A percentile compares a stretch with the other conserved stretches of the same genome.
phyloP scores from a whole-genome alignment of 2,888 invertebrate genomes.

The Panopea generosa region DNA sequence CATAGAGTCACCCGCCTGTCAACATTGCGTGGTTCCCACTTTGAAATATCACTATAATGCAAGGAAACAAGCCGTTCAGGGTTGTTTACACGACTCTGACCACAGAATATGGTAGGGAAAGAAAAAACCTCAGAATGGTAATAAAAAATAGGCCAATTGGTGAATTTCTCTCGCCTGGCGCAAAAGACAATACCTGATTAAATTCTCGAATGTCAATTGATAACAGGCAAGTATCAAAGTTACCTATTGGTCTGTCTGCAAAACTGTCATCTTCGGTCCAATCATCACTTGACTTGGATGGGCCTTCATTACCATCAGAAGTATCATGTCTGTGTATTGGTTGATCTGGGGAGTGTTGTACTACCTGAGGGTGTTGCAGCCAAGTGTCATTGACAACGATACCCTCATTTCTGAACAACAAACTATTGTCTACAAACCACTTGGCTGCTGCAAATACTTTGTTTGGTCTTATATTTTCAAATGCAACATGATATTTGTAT shows the following conservation, averaged over 20 bases:
- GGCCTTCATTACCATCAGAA: too few species aligned
- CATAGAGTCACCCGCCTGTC: slow-evolving; percentile 35
- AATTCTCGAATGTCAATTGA: slow-evolving; percentile 29
- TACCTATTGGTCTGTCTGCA: slow-evolving; percentile 21
- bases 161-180: slow-evolving; percentile 38
- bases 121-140: slow-evolving; percentile 29
- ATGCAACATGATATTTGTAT: too few species aligned
- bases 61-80: slow-evolving; percentile 17
- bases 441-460: too few species aligned
- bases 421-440: too few species aligned
- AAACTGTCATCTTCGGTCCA: slow-evolving; percentile 40
- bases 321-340: too few species aligned
- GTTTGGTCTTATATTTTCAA: too few species aligned
- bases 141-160: slow-evolving; percentile 38
- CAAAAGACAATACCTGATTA: slow-evolving; percentile 29
- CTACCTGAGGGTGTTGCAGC: too few species aligned
- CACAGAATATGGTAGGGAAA: slow-evolving; percentile 46
- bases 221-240: slow-evolving; percentile 39
- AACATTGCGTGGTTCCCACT: slow-evolving; percentile 37
- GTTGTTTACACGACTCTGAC: slow-evolving; percentile 18
- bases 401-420: too few species aligned
- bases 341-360: too few species aligned
- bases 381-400: too few species aligned
- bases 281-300: slow-evolving; percentile 8
- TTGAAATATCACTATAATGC: slow-evolving; percentile 44